Conservation (phyloP, 2,888 invertebrate genomes). For the Ophion slaviceki region DNA sequence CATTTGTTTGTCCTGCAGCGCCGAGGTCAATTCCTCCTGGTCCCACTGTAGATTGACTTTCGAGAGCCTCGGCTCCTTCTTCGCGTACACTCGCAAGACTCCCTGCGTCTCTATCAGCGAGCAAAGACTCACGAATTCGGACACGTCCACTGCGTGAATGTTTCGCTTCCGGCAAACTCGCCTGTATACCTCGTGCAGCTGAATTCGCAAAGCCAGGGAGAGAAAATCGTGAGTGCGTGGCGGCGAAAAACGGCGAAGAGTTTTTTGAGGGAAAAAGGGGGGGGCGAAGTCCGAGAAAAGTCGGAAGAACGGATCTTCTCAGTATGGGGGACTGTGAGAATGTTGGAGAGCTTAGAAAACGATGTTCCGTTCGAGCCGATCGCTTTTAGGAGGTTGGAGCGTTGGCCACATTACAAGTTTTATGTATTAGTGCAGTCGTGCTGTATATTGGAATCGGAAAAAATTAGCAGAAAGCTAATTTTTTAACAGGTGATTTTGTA, state of each 20-base stretch:
- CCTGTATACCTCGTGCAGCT: conserved; percentile 86
- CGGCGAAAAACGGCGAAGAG: not conserved
- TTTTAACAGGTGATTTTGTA: too few relatives aligned
- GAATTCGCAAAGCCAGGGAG: conserved; percentile 61
- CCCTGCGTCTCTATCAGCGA: conserved; percentile 93
- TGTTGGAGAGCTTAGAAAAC: too few relatives aligned
- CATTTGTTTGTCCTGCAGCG: conserved; percentile 92
- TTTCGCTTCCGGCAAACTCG: conserved; percentile 92
- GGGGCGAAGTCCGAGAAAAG: too few relatives aligned
- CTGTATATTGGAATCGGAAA: too few relatives aligned
- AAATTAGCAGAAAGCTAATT: too few relatives aligned
- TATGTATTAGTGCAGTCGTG: too few relatives aligned
- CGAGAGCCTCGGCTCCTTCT: conserved; percentile 87
- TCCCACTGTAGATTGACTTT: conserved; percentile 93
- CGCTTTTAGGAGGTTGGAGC: too few relatives aligned
- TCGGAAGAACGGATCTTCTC: too few relatives aligned
- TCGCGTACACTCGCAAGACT: conserved; percentile 88
- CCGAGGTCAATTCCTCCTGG: conserved; percentile 90
- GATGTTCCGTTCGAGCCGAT: too few relatives aligned
- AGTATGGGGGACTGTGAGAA: too few relatives aligned
- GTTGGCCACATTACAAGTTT: too few relatives aligned
- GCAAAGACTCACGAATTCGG: conserved; percentile 92
- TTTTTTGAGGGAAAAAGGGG: not conserved
- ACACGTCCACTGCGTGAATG: conserved; percentile 90
- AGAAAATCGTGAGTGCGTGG: not conserved